Evolutionary conservation across 2,888 invertebrate species (phyloP).

Genomic region (Hymenopus coronatus): DNA sequence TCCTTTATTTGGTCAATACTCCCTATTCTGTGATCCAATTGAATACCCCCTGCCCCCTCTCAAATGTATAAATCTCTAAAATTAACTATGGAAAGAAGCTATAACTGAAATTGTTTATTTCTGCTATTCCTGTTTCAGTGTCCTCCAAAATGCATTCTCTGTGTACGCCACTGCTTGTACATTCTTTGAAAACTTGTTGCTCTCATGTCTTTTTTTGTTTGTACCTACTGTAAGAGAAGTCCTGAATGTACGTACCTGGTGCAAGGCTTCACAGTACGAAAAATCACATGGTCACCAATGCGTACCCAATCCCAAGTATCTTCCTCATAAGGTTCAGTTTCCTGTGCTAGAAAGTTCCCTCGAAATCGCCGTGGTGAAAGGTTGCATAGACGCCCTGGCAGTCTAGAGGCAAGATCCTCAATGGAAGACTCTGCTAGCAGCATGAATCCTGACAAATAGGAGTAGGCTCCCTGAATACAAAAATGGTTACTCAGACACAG

Average conservation of each 20-base stretch:
- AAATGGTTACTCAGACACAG: neutral
- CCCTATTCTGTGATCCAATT: too few relatives aligned
- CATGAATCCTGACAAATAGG: constrained; percentile 44
- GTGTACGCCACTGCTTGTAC: too few relatives aligned
- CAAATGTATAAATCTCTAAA: too few relatives aligned
- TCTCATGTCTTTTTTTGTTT: too few relatives aligned
- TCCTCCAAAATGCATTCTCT: too few relatives aligned
- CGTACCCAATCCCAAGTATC: constrained; percentile 43
- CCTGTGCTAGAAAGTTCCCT: constrained; percentile 44
- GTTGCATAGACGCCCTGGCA: constrained; percentile 40
- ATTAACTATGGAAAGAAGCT: too few relatives aligned
- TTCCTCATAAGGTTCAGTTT: constrained; percentile 38
- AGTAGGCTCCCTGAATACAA: constrained; percentile 28
- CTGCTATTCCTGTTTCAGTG: too few relatives aligned
- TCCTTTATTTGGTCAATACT: too few relatives aligned
- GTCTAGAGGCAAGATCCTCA: constrained; percentile 41
- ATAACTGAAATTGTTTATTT: too few relatives aligned
- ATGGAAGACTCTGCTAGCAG: constrained; percentile 42
- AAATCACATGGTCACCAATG: constrained; percentile 40
- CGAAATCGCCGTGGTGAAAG: constrained; percentile 52
- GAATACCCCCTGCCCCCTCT: too few relatives aligned
- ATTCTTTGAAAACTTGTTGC: too few relatives aligned
- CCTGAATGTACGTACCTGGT: constrained; percentile 40
- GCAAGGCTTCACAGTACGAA: constrained; percentile 43
- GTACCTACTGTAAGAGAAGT: too few relatives aligned